These are phyloP conservation scores for Mus spicilegus DNA, from an alignment of 2,113 vertebrate species.

Conservation along the genomic window DNA sequence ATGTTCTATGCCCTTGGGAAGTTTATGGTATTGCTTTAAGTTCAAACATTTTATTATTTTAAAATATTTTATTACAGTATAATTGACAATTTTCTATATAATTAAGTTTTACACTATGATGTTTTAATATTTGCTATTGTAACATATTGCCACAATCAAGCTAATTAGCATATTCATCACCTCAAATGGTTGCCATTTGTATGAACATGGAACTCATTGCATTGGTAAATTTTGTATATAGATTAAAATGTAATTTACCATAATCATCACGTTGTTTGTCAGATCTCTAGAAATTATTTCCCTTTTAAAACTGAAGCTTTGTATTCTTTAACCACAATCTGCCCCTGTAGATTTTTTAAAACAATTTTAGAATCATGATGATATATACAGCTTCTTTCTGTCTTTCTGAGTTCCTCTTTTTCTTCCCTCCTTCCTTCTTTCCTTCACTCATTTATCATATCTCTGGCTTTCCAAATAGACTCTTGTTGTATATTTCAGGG, in stretches of 20 bases:
- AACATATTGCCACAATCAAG: neutral
- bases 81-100: neutral
- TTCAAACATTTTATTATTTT: neutral
- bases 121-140: neutral
- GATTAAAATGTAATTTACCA: neutral
- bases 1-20: neutral
- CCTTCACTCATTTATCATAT: neutral
- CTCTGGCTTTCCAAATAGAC: neutral
- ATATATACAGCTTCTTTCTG: neutral
- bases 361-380: neutral
- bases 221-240: neutral
- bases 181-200: neutral
- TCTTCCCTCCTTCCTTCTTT: neutral
- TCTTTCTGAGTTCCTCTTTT: neutral
- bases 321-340: neutral
- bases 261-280: neutral
- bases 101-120: neutral
- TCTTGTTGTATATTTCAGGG: neutral
- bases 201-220: neutral
- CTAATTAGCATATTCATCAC: neutral
- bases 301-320: neutral
- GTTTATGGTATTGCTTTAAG: conserved; percentile 18
- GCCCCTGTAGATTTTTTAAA: neutral
- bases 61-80: neutral
- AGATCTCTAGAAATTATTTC: neutral